Conservation (phyloP, 2,113 vertebrate genomes). For the Thunnus thynnus region DNA sequence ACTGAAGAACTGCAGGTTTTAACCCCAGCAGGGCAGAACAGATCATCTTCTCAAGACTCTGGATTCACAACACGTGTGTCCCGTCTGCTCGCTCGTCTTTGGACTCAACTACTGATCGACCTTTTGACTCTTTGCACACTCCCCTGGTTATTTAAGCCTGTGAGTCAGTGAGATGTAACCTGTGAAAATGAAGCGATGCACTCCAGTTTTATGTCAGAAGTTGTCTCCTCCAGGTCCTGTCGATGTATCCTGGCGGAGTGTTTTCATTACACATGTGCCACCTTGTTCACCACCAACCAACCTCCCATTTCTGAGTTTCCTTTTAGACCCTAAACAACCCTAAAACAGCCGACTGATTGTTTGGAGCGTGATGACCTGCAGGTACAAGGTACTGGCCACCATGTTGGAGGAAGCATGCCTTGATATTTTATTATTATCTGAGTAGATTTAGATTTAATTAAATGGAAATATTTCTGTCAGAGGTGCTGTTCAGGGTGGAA, state of each 20-base stretch:
- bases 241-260: slow-evolving; percentile 25
- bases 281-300: slow-evolving; percentile 18
- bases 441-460: neutral
- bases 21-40: neutral
- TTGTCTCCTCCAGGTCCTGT: slow-evolving; percentile 19
- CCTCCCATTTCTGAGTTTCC: neutral
- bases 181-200: neutral
- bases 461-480: neutral
- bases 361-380: neutral
- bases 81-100: neutral
- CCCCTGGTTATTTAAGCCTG: slow-evolving; percentile 27
- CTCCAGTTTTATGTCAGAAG: neutral
- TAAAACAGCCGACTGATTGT: neutral
- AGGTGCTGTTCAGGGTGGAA: slow-evolving; percentile 6
- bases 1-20: slow-evolving; percentile 21
- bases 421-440: neutral
- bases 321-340: neutral
- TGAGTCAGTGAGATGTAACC: neutral
- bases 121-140: slow-evolving; percentile 48
- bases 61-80: neutral
- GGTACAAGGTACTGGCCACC: neutral
- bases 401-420: neutral
- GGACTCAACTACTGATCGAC: neutral
- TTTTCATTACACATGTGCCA: slow-evolving; percentile 30
- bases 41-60: neutral